These are phyloP conservation scores for Steromphala cineraria DNA, from an alignment of 2,888 invertebrate genomes.

Conservation along the genomic window DNA sequence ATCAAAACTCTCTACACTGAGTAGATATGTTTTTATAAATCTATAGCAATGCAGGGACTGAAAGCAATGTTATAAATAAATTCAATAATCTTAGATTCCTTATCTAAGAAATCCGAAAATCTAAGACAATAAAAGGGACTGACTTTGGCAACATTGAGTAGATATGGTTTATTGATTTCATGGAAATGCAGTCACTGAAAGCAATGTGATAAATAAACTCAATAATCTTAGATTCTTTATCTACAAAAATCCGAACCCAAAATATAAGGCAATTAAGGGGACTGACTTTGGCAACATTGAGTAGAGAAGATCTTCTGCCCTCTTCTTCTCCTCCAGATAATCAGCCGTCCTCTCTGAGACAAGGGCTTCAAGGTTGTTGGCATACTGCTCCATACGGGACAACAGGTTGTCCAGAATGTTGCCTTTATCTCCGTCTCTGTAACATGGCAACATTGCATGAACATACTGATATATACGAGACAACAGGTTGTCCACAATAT, in stretches of 20 bases:
- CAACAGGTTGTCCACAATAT: conserved; percentile 90
- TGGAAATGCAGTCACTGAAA: too few species aligned
- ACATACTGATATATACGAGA: conserved; percentile 99
- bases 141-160: too few species aligned
- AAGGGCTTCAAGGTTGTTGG: conserved; percentile 96
- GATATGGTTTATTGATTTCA: too few species aligned
- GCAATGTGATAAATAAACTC: too few species aligned
- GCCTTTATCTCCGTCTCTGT: conserved; percentile 92
- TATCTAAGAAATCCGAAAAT: too few species aligned
- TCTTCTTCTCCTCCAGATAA: conserved; percentile 93
- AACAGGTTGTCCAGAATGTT: conserved; percentile 92
- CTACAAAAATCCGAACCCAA: too few species aligned
- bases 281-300: conserved; percentile 93
- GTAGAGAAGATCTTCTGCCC: conserved; percentile 96
- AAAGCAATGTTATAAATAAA: too few species aligned
- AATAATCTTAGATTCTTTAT: too few species aligned
- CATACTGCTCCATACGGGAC: conserved; percentile 99
- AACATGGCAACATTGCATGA: neutral
- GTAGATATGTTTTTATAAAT: too few species aligned
- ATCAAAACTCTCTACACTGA: too few species aligned
- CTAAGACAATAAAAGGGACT: conserved; percentile 63
- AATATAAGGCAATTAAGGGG: neutral
- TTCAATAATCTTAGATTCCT: too few species aligned
- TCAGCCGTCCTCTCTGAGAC: conserved; percentile 98
- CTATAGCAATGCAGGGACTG: too few species aligned